Evolutionary conservation across 35 echinoderm and acorn worm genomes (phyloP).

Genomic region (Ptychodera flava): DNA sequence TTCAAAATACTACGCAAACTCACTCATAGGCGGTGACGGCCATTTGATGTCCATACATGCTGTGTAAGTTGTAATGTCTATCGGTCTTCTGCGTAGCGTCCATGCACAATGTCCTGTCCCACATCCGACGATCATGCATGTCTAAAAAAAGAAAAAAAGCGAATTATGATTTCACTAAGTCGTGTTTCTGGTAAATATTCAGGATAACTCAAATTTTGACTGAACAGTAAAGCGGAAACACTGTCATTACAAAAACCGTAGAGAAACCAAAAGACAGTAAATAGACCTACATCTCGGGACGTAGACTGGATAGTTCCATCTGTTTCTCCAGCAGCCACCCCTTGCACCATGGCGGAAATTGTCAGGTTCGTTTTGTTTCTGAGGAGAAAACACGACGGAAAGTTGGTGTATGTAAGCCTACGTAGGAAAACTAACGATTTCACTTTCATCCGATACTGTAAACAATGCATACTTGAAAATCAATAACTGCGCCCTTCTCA

Average conservation of each 20-base stretch:
- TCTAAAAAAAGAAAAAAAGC: slow-evolving; percentile 9
- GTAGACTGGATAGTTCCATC: not conserved
- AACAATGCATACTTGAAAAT: no score
- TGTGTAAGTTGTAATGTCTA: not conserved
- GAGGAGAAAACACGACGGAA: no score
- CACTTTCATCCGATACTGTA: no score
- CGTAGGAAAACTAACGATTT: no score
- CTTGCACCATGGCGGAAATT: not conserved
- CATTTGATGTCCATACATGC: not conserved
- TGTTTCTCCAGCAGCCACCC: not conserved
- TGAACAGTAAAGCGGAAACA: no score
- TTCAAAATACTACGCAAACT: no score
- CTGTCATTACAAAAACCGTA: no score
- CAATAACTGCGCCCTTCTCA: no score
- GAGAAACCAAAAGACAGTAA: no score
- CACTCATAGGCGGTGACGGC: not conserved
- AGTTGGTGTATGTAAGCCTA: no score
- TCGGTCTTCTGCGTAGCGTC: not conserved
- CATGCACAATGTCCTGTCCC: not conserved
- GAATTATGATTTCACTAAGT: not conserved
- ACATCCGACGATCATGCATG: not conserved
- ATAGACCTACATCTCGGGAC: not conserved
- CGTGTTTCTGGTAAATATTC: no score
- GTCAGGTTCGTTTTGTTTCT: not conserved
- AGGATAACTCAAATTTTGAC: no score